Evolutionary conservation across 2,113 vertebrate species (phyloP).

Genomic region (Eudorcas thomsonii): DNA sequence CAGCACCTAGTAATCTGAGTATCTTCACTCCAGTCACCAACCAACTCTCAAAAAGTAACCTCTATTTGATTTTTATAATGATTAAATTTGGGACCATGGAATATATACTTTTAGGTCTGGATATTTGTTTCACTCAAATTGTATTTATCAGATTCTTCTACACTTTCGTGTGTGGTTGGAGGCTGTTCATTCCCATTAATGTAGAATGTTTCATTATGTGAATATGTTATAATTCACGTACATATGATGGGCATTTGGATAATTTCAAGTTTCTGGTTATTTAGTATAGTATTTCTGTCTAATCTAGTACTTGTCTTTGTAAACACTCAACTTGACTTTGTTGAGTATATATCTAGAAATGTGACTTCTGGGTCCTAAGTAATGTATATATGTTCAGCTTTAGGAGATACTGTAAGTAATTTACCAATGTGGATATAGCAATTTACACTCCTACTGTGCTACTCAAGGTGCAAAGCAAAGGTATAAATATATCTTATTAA

Average conservation of each 20-base stretch:
- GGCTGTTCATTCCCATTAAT: neutral
- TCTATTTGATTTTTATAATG: neutral
- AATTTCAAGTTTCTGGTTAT: neutral
- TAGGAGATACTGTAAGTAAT: neutral
- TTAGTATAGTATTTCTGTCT: neutral
- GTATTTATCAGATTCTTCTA: neutral
- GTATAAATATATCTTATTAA: neutral
- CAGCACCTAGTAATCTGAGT: neutral
- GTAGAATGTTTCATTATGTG: neutral
- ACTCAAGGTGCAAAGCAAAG: neutral
- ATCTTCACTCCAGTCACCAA: neutral
- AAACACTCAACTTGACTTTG: neutral
- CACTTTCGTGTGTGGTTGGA: neutral
- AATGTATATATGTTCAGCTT: neutral
- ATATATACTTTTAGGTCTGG: neutral
- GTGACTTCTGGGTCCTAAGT: neutral
- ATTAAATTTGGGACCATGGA: neutral
- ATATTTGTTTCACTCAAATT: neutral
- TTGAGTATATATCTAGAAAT: neutral
- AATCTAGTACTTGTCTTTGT: neutral
- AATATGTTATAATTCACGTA: conserved; percentile 1
- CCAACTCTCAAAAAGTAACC: neutral
- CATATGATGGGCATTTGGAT: neutral
- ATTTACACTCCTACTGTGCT: neutral
- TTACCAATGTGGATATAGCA: neutral